Conservation (phyloP, 2,888 invertebrate species). For the Bhutanitis thaidina region DNA sequence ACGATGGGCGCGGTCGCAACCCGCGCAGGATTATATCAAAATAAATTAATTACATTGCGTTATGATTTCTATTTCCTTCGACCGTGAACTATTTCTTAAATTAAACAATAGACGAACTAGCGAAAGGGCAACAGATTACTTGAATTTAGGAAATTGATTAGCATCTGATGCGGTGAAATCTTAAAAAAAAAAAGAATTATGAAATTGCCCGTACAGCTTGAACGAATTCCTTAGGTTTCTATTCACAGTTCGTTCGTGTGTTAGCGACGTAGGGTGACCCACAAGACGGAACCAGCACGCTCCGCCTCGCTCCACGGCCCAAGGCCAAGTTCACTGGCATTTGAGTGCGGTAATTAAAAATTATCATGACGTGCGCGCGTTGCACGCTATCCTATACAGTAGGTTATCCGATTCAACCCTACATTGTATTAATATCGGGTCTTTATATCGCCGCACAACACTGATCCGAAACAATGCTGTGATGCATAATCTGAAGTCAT, state of each 20-base stretch:
- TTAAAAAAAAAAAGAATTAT: too few relatives aligned
- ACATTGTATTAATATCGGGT: neutral
- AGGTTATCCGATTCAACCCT: constrained; percentile 14
- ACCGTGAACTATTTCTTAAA: too few relatives aligned
- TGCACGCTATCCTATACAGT: constrained; percentile 70
- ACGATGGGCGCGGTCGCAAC: constrained; percentile 8
- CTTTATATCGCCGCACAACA: too few relatives aligned
- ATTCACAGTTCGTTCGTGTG: neutral
- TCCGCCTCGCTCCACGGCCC: constrained; percentile 54
- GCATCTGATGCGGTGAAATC: too few relatives aligned
- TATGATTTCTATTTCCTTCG: too few relatives aligned
- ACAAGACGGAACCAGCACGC: constrained; percentile 54
- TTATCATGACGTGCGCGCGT: constrained; percentile 71
- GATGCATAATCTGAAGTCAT: too few relatives aligned
- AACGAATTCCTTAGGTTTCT: neutral
- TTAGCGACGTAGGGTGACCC: constrained; percentile 57
- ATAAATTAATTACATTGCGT: constrained; percentile 5
- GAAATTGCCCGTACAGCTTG: too few relatives aligned
- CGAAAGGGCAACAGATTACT: too few relatives aligned
- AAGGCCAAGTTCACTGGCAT: constrained; percentile 80
- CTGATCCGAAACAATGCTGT: too few relatives aligned
- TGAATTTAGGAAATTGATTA: too few relatives aligned
- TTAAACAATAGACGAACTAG: too few relatives aligned
- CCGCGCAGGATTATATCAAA: neutral
- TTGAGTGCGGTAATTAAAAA: constrained; percentile 79